phyloP scores from a whole-genome alignment of 2,888 invertebrate genomes.

The Drosophila paracracens region DNA sequence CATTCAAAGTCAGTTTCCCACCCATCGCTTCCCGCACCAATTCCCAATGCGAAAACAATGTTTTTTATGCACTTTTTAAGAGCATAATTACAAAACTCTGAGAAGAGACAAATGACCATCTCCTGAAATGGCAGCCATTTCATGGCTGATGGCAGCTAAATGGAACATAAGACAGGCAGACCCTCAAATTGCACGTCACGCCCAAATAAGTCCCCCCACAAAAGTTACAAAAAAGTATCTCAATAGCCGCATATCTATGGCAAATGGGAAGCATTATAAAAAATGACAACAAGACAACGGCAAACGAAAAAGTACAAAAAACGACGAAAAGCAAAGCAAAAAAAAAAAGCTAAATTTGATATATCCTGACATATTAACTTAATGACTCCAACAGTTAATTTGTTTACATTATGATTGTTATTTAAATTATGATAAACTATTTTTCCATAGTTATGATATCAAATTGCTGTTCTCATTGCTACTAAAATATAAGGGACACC shows the following conservation, averaged over 20 bases:
- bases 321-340: not conserved
- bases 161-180: conserved; percentile 34
- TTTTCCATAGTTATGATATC: not conserved
- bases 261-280: conserved; percentile 67
- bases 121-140: conserved; percentile 50
- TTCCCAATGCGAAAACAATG: conserved; percentile 11
- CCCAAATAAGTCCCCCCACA: conserved; percentile 38
- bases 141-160: conserved; percentile 63
- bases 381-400: not conserved
- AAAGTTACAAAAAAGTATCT: conserved; percentile 60
- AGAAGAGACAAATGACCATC: conserved; percentile 30
- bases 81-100: conserved; percentile 59
- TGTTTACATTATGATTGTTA: not conserved
- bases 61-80: conserved; percentile 59
- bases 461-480: not conserved
- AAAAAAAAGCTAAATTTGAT: not conserved
- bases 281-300: conserved; percentile 55
- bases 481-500: not conserved
- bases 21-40: not conserved
- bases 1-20: conserved; percentile 13
- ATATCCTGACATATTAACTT: not conserved
- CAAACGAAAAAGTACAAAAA: conserved; percentile 11
- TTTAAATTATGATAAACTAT: not conserved
- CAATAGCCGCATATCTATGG: conserved; percentile 51
- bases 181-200: conserved; percentile 7